Evolutionary conservation across 2,113 vertebrate genomes (phyloP).

Genomic region (Ptilorrhoa leucosticta): DNA sequence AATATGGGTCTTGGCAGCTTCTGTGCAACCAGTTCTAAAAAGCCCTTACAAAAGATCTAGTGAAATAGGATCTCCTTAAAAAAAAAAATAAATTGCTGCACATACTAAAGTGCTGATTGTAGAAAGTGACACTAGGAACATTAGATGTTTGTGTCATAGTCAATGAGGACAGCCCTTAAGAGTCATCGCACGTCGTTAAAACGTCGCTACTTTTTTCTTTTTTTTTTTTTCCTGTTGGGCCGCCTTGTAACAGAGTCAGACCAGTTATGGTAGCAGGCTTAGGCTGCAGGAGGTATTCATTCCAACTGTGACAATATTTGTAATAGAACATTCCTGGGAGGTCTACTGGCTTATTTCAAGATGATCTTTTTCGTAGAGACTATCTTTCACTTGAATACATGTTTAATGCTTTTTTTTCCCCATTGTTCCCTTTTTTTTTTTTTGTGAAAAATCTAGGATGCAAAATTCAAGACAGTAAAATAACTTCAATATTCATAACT

Average conservation of each 20-base stretch:
- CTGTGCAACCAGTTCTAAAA: neutral
- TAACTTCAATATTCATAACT: neutral
- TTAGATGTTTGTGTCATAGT: neutral
- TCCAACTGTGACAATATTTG: slow-evolving; percentile 3
- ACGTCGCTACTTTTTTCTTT: rapidly evolving
- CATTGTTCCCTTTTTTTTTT: neutral
- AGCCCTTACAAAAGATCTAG: neutral
- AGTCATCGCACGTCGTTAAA: neutral
- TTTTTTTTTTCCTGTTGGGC: neutral
- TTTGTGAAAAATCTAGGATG: neutral
- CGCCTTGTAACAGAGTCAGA: neutral
- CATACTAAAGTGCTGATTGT: neutral
- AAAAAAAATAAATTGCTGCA: neutral
- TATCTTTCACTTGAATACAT: neutral
- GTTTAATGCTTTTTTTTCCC: neutral
- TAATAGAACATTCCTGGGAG: slow-evolving; percentile 10
- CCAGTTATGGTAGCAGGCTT: slow-evolving; percentile 20
- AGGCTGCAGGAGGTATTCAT: neutral
- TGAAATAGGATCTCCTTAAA: neutral
- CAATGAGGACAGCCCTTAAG: neutral
- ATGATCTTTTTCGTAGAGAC: neutral
- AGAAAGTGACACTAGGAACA: neutral
- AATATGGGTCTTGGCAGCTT: neutral
- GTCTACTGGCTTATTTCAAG: slow-evolving; percentile 36
- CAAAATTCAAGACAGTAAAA: neutral